These are phyloP conservation scores for Palloptera scutellata DNA, from an alignment of 2,888 invertebrate species.

Conservation along the genomic window DNA sequence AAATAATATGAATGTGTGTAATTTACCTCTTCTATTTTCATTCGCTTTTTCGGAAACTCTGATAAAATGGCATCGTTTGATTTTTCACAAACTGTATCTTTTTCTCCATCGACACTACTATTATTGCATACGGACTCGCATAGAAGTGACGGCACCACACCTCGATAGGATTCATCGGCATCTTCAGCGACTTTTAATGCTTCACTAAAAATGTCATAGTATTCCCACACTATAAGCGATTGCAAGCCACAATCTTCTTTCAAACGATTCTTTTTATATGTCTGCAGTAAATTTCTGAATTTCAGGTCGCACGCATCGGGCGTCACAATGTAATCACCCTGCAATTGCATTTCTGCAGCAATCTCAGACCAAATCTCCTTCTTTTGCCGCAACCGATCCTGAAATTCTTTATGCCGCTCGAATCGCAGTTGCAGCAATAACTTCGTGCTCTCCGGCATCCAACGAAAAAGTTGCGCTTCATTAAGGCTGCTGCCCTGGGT, in stretches of 20 bases:
- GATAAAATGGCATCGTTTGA: background rate
- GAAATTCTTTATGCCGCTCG: conserved; percentile 28
- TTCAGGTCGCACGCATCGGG: conserved; percentile 35
- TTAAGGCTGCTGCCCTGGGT: background rate
- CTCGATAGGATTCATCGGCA: background rate
- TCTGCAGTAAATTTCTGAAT: conserved; percentile 36
- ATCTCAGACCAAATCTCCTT: conserved; percentile 38
- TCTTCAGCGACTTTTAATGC: conserved; percentile 21
- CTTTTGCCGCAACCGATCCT: conserved; percentile 31
- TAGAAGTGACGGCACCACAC: conserved; percentile 31
- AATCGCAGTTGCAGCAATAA: conserved; percentile 34
- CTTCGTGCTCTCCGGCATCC: conserved; percentile 33
- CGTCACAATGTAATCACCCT: conserved; percentile 31
- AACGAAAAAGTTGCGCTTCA: conserved; percentile 24
- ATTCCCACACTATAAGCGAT: conserved; percentile 34
- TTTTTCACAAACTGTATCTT: background rate
- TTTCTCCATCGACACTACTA: background rate
- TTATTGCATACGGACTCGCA: conserved; percentile 33
- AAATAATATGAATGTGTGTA: no score
- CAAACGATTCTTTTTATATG: conserved; percentile 35
- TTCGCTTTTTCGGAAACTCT: no score
- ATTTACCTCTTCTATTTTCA: no score
- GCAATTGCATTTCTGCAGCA: conserved; percentile 32
- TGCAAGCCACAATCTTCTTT: conserved; percentile 35
- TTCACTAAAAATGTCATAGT: conserved; percentile 32